Conservation (phyloP, 2,888 invertebrate species). For the Eledone cirrhosa region DNA sequence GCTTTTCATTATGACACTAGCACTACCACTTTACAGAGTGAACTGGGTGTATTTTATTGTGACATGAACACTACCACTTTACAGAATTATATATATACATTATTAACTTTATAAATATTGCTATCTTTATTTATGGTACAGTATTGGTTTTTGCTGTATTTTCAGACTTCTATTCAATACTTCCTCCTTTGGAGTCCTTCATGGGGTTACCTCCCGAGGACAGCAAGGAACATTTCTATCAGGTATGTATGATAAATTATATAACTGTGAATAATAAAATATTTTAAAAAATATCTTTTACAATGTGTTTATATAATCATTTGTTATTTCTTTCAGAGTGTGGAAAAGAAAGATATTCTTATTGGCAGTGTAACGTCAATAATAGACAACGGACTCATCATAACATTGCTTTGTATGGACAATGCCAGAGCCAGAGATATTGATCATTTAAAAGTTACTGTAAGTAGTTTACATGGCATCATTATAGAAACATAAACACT, state of each 20-base stretch:
- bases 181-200: slow-evolving; percentile 88
- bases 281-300: not conserved
- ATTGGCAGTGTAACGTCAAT: slow-evolving; percentile 65
- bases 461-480: slow-evolving; percentile 63
- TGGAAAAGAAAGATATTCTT: slow-evolving; percentile 65
- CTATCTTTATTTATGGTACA: too few relatives aligned
- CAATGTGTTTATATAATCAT: not conserved
- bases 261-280: too few relatives aligned
- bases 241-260: slow-evolving; percentile 71
- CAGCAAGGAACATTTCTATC: slow-evolving; percentile 81
- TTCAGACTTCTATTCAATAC: slow-evolving; percentile 79
- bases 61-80: too few relatives aligned
- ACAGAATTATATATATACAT: too few relatives aligned
- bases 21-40: too few relatives aligned
- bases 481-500: too few relatives aligned
- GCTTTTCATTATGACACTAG: too few relatives aligned
- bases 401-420: slow-evolving; percentile 86
- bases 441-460: slow-evolving; percentile 87
- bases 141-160: slow-evolving; percentile 28
- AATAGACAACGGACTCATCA: slow-evolving; percentile 64
- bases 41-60: too few relatives aligned
- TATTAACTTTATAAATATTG: too few relatives aligned
- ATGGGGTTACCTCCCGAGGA: slow-evolving; percentile 81
- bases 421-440: slow-evolving; percentile 82
- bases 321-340: slow-evolving; percentile 56